Percentiles rank a stretch among this genome's conserved stretches.
Evolutionary conservation across 53 echinoderm and acorn worm species (phyloP).

Genomic region (Astropecten irregularis): DNA sequence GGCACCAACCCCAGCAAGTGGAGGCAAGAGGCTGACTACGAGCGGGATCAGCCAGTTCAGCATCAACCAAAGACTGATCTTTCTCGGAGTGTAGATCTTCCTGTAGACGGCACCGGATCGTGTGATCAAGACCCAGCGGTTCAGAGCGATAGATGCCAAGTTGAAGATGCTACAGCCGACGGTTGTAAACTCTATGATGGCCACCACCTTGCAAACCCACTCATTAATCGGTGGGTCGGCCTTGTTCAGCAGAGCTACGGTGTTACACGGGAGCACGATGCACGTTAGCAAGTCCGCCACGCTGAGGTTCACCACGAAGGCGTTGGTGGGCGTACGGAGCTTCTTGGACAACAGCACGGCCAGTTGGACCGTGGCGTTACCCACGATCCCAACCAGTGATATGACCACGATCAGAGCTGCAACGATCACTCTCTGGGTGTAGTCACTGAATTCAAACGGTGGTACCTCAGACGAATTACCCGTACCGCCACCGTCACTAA

Average conservation of each 20-base stretch:
- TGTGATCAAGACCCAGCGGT: slow-evolving; percentile 84
- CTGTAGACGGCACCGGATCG: slow-evolving; percentile 22
- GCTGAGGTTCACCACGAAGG: slow-evolving; percentile 80
- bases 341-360: not conserved
- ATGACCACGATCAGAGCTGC: slow-evolving; percentile 72
- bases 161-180: slow-evolving; percentile 51
- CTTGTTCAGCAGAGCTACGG: slow-evolving; percentile 5
- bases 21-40: slow-evolving; percentile 44
- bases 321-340: slow-evolving; percentile 80
- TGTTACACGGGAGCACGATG: not conserved
- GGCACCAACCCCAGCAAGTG: slow-evolving; percentile 25
- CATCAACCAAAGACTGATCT: slow-evolving; percentile 55
- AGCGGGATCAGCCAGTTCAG: slow-evolving; percentile 65
- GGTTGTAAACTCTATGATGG: not conserved
- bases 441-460: slow-evolving; percentile 26
- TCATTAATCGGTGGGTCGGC: not conserved
- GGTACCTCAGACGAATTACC: not conserved
- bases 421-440: slow-evolving; percentile 69
- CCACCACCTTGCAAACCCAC: slow-evolving; percentile 36
- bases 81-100: slow-evolving; percentile 9
- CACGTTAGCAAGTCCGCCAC: slow-evolving; percentile 16
- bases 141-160: slow-evolving; percentile 79
- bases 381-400: slow-evolving; percentile 5
- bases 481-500: not conserved
- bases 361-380: slow-evolving; percentile 37